Evolutionary conservation across 2,113 vertebrate species (phyloP).

Genomic region (Neogobius melanostomus): DNA sequence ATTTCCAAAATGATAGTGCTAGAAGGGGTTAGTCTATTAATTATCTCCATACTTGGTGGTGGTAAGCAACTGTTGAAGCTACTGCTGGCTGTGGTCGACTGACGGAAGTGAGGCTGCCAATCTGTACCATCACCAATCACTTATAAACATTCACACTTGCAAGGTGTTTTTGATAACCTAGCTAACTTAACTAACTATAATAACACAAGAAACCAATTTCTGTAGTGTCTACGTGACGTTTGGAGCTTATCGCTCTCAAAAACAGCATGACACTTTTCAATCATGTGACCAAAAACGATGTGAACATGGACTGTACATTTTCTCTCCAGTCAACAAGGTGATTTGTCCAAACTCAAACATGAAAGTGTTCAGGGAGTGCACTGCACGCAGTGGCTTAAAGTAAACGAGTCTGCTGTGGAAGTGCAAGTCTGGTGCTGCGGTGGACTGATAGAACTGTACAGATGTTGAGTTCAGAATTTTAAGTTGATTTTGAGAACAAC

Average conservation of each 20-base stretch:
- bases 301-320: slow-evolving; percentile 16
- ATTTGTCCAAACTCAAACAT: slow-evolving; percentile 59
- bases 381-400: slow-evolving; percentile 54
- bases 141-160: too few relatives aligned
- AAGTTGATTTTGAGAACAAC: too few relatives aligned
- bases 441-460: slow-evolving; percentile 35
- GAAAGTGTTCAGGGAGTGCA: slow-evolving; percentile 60
- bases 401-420: slow-evolving; percentile 52
- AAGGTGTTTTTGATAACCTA: too few relatives aligned
- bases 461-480: too few relatives aligned
- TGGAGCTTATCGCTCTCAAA: slow-evolving; percentile 21
- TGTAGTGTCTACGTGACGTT: slow-evolving; percentile 25
- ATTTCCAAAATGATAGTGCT: too few relatives aligned
- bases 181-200: not conserved
- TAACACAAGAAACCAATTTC: slow-evolving; percentile 11
- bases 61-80: too few relatives aligned
- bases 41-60: too few relatives aligned
- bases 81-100: too few relatives aligned
- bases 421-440: slow-evolving; percentile 41
- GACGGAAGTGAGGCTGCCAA: too few relatives aligned
- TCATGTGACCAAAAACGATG: slow-evolving; percentile 41
- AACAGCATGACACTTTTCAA: slow-evolving; percentile 27
- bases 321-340: slow-evolving; percentile 26
- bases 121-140: too few relatives aligned
- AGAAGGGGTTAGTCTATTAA: too few relatives aligned